Evolutionary conservation across 2,797 vertebrate genomes (phyloP).

Genomic region (Acanthurus tractus): DNA sequence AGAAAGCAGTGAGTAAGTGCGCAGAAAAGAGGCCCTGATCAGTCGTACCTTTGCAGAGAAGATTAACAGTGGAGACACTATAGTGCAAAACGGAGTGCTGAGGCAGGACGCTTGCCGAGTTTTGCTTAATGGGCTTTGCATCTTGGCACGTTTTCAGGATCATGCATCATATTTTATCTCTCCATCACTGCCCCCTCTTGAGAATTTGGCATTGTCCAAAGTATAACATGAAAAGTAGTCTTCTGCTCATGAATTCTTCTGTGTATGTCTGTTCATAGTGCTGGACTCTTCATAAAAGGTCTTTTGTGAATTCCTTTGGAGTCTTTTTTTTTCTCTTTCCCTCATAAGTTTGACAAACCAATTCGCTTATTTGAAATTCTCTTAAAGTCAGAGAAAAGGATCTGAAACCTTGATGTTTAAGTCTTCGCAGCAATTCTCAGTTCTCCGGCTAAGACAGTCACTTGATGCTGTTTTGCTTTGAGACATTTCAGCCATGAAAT

Average conservation of each 20-base stretch:
- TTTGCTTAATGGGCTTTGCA: conserved; percentile 55
- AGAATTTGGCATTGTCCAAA: conserved; percentile 69
- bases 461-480: conserved; percentile 68
- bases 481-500: conserved; percentile 62
- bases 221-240: conserved; percentile 58
- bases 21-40: conserved; percentile 37
- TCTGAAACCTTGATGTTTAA: conserved; percentile 72
- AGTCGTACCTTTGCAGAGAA: conserved; percentile 9
- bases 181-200: conserved; percentile 45
- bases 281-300: conserved; percentile 50
- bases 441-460: conserved; percentile 59
- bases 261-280: conserved; percentile 57
- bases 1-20: conserved; percentile 29
- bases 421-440: conserved; percentile 60
- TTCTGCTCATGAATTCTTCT: conserved; percentile 59
- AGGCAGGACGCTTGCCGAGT: conserved; percentile 27
- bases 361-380: conserved; percentile 73
- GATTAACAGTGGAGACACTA: conserved; percentile 50
- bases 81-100: conserved; percentile 45
- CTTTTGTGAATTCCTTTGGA: conserved; percentile 58
- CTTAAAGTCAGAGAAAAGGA: conserved; percentile 63
- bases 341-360: conserved; percentile 71
- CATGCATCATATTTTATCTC: conserved; percentile 41
- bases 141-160: conserved; percentile 61
- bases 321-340: conserved; percentile 32